Evolutionary conservation across 2,113 vertebrate genomes (phyloP).

Genomic region (Periophthalmodon schlosseri): DNA sequence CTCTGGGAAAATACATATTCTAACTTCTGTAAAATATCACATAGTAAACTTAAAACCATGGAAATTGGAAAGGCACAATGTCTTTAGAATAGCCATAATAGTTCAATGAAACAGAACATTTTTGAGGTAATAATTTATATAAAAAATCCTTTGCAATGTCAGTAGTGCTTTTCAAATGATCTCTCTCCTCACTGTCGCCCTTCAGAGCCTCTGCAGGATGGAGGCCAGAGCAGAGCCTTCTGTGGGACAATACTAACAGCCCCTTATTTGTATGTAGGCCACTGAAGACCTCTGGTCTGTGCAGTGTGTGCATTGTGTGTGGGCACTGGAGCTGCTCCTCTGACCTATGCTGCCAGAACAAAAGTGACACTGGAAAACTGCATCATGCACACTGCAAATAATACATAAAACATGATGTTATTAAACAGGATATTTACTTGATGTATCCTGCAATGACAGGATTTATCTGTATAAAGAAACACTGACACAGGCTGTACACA

Average conservation of each 20-base stretch:
- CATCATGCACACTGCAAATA: not conserved
- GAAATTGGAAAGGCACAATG: not conserved
- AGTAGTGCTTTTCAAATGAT: conserved; percentile 18
- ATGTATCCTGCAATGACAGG: too few species aligned
- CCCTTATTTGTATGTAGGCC: conserved; percentile 4
- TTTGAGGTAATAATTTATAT: not conserved
- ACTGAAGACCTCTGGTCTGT: not conserved
- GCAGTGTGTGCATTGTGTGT: not conserved
- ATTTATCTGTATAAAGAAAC: too few species aligned
- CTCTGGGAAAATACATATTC: conserved; percentile 48
- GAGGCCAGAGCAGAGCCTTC: conserved; percentile 62
- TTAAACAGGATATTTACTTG: too few species aligned
- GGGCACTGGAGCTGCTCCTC: not conserved
- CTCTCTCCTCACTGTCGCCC: conserved; percentile 20
- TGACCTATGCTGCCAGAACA: not conserved
- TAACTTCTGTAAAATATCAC: conserved; percentile 22
- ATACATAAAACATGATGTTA: not conserved
- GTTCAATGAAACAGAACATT: not conserved
- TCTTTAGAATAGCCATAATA: not conserved
- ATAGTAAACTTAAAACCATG: not conserved
- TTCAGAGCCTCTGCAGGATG: conserved; percentile 38
- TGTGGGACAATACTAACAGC: conserved; percentile 46
- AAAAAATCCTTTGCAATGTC: too few species aligned
- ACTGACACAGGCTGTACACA: not conserved
- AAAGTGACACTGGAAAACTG: not conserved